A percentile compares a stretch with the other conserved stretches of the same genome.
Conservation (phyloP, 2,113 vertebrate genomes). For the Macrotis lagotis region DNA sequence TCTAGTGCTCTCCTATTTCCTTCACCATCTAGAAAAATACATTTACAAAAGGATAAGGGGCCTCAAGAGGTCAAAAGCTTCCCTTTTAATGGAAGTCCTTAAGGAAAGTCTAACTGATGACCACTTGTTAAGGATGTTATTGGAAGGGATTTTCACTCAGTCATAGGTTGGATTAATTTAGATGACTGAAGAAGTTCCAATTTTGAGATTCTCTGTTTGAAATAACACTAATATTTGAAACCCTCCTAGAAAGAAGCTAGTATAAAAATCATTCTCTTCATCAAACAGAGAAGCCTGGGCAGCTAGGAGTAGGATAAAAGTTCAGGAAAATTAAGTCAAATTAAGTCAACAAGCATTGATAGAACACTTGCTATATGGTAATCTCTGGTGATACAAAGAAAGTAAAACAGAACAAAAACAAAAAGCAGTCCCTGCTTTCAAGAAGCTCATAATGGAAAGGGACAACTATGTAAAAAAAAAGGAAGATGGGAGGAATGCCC, state of each 20-base stretch:
- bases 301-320: not conserved
- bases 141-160: not conserved
- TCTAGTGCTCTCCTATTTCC: not conserved
- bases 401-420: not conserved
- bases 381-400: not conserved
- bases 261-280: not conserved
- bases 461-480: not conserved
- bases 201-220: not conserved
- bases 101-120: not conserved
- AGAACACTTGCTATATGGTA: not conserved
- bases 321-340: not conserved
- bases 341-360: not conserved
- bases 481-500: not conserved
- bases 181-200: not conserved
- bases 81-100: not conserved
- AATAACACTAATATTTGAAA: not conserved
- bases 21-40: not conserved
- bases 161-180: not conserved
- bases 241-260: not conserved
- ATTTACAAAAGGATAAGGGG: not conserved
- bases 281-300: not conserved
- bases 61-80: not conserved
- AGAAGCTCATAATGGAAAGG: not conserved
- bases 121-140: not conserved
- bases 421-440: not conserved